phyloP scores from a whole-genome alignment of 1,140 invertebrate genomes.

The Pseudomyrmex concolor region DNA sequence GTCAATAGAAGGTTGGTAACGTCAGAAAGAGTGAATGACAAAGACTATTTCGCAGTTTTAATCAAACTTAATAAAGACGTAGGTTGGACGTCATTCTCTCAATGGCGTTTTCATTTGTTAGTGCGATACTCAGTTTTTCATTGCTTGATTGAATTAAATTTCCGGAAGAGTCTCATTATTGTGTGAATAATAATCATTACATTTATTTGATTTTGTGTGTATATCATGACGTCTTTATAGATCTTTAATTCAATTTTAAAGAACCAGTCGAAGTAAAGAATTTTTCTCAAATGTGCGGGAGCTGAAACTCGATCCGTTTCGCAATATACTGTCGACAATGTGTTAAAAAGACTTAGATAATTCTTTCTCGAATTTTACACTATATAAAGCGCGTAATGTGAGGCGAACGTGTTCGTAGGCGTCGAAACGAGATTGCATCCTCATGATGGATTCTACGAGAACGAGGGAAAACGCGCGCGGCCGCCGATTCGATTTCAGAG shows the following conservation, averaged over 20 bases:
- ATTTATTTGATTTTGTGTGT: too few relatives aligned
- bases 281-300: too few relatives aligned
- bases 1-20: background rate
- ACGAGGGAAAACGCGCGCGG: background rate
- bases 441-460: slow-evolving; percentile 10
- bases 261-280: too few relatives aligned
- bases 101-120: background rate
- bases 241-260: too few relatives aligned
- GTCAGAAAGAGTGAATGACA: background rate
- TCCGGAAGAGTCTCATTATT: background rate
- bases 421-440: background rate
- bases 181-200: too few relatives aligned
- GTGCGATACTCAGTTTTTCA: background rate
- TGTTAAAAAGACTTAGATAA: background rate
- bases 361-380: background rate
- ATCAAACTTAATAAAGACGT: slow-evolving; percentile 4
- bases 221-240: too few relatives aligned
- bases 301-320: background rate
- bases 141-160: slow-evolving; percentile 56
- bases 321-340: background rate
- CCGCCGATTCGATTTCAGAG: slow-evolving; percentile 31
- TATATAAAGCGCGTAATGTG: background rate
- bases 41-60: slow-evolving; percentile 5
- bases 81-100: slow-evolving; percentile 20
- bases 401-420: background rate